Conservation (phyloP, 1,140 invertebrate species). For the Drosophila cardini region DNA sequence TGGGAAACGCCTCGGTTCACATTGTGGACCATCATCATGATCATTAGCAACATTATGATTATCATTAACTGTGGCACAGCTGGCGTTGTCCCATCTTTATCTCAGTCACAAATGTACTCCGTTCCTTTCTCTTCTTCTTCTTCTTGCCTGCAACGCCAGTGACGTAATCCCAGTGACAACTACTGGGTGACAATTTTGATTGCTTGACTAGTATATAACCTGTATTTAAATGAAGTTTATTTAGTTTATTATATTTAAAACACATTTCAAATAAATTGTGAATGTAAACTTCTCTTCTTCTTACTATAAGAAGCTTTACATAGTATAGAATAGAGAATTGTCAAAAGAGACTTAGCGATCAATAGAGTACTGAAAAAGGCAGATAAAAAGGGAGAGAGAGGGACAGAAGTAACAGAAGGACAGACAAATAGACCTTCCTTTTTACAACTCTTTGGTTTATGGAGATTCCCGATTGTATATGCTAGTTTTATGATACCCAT, state of each 20-base stretch:
- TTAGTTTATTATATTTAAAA: background rate
- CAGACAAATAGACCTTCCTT: background rate
- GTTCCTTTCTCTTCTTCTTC: background rate
- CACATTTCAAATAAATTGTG: background rate
- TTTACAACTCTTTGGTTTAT: background rate
- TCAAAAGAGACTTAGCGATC: too few relatives aligned
- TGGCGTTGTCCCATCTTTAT: slow-evolving; percentile 17
- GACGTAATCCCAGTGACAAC: slow-evolving; percentile 64
- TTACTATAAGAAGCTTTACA: too few relatives aligned
- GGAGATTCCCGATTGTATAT: slow-evolving; percentile 1
- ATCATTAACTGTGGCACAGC: slow-evolving; percentile 9
- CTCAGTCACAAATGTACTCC: slow-evolving; percentile 27
- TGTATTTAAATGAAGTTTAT: background rate
- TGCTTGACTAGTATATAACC: background rate
- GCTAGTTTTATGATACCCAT: background rate
- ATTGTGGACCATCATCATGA: slow-evolving; percentile 33
- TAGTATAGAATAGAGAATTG: too few relatives aligned
- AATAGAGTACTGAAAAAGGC: background rate
- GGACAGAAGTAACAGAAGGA: background rate
- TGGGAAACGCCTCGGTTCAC: slow-evolving; percentile 44
- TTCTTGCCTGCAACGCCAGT: slow-evolving; percentile 45
- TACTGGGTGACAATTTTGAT: background rate
- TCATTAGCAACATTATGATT: slow-evolving; percentile 9
- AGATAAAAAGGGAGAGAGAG: background rate
- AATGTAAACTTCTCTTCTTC: too few relatives aligned